phyloP scores from a whole-genome alignment of 2,888 invertebrate genomes.

The Nomada ruficornis region DNA sequence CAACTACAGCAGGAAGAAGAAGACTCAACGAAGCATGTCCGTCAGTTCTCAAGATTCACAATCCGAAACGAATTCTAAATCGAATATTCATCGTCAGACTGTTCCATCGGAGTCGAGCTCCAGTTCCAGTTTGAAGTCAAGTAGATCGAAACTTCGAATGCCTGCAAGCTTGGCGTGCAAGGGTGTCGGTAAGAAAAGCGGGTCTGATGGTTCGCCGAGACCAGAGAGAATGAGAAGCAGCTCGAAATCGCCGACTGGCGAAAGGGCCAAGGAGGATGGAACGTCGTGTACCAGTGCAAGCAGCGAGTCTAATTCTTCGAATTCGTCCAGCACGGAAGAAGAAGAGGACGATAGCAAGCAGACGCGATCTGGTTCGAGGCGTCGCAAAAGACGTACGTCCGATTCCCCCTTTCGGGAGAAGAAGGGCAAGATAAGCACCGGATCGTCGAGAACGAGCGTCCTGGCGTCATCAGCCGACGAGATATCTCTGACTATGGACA shows the following conservation, averaged over 20 bases:
- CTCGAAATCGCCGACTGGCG: constrained; percentile 69
- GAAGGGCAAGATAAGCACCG: constrained; percentile 77
- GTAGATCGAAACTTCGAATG: constrained; percentile 55
- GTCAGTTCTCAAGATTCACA: constrained; percentile 83
- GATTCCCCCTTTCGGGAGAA: constrained; percentile 70
- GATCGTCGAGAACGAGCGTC: constrained; percentile 86
- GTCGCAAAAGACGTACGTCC: constrained; percentile 67
- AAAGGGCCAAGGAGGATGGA: constrained; percentile 48
- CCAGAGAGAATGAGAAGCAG: constrained; percentile 62
- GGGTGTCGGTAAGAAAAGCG: constrained; percentile 41
- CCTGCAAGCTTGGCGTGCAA: constrained; percentile 60
- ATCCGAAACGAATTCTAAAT: constrained; percentile 74
- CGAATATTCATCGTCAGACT: constrained; percentile 48
- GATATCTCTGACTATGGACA: constrained; percentile 85
- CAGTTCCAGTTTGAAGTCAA: constrained; percentile 57
- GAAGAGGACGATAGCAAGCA: constrained; percentile 56
- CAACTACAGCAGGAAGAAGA: constrained; percentile 74
- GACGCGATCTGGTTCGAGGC: constrained; percentile 58
- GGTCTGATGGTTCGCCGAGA: constrained; percentile 48
- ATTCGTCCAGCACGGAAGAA: constrained; percentile 82
- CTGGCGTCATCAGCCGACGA: constrained; percentile 86
- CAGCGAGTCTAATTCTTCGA: constrained; percentile 82
- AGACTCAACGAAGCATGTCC: constrained; percentile 83
- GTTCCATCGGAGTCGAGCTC: constrained; percentile 66
- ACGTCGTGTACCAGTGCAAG: constrained; percentile 74